Percentiles rank a stretch among this genome's conserved stretches.
These are phyloP conservation scores for Poeciliopsis prolifica DNA, from an alignment of 2,113 vertebrate species.

Conservation along the genomic window DNA sequence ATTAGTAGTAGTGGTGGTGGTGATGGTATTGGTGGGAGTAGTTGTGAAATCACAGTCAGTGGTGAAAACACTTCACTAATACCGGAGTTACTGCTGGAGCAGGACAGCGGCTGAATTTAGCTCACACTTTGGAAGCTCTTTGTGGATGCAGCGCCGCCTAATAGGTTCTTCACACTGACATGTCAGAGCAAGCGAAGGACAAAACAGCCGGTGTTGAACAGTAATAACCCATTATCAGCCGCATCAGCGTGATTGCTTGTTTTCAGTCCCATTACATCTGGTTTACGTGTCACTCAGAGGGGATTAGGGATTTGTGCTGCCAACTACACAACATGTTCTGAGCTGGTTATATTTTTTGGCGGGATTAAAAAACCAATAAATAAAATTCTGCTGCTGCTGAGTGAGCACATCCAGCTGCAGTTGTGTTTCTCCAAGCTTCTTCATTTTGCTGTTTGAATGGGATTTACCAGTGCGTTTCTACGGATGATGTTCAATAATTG, in stretches of 20 bases:
- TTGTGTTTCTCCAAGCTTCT: no score
- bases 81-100: background rate
- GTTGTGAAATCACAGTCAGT: no score
- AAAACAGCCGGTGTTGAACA: background rate
- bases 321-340: background rate
- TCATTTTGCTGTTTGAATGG: no score
- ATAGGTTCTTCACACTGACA: conserved; percentile 17
- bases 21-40: no score
- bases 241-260: conserved; percentile 8
- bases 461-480: no score
- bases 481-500: no score
- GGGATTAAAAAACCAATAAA: background rate
- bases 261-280: conserved; percentile 17
- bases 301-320: background rate
- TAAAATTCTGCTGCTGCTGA: no score
- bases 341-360: background rate
- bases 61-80: no score
- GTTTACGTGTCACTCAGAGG: background rate
- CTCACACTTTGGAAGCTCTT: background rate
- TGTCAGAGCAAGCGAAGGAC: conserved; percentile 1
- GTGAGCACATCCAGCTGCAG: no score
- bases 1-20: no score
- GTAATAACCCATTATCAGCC: conserved; percentile 17
- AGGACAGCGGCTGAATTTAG: background rate
- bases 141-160: background rate